phyloP scores from a whole-genome alignment of 2,888 invertebrate species.

The Gymnocheta viridis region DNA sequence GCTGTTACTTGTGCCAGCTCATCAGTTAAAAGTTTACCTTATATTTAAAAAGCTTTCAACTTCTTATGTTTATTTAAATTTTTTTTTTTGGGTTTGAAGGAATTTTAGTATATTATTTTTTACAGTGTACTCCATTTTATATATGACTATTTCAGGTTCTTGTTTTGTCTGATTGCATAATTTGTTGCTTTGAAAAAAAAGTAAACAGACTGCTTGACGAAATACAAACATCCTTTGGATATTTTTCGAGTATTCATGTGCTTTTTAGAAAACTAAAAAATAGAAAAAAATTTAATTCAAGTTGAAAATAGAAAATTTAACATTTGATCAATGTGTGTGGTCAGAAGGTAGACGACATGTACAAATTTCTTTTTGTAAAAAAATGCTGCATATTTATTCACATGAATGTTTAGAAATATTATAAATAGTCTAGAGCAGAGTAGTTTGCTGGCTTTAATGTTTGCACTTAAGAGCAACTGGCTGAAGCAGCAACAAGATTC shows the following conservation, averaged over 20 bases:
- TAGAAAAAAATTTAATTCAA: not conserved
- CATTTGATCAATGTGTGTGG: slow-evolving; percentile 39
- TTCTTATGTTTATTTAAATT: no score
- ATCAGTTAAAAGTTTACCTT: no score
- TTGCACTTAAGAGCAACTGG: not conserved
- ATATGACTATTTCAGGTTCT: slow-evolving; percentile 6
- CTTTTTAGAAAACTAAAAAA: slow-evolving; percentile 16
- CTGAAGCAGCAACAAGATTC: not conserved
- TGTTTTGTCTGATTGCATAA: slow-evolving; percentile 8
- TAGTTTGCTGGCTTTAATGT: not conserved
- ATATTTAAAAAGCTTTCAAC: no score
- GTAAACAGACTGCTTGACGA: slow-evolving; percentile 61
- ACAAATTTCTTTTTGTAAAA: slow-evolving; percentile 6
- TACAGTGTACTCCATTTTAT: slow-evolving; percentile 29
- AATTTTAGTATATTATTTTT: not conserved
- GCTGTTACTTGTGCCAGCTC: no score
- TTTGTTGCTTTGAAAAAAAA: slow-evolving; percentile 22
- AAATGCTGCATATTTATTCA: not conserved
- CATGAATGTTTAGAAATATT: not conserved
- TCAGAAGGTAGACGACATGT: slow-evolving; percentile 19
- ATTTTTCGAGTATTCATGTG: slow-evolving; percentile 28
- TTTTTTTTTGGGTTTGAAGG: not conserved
- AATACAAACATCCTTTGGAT: slow-evolving; percentile 61
- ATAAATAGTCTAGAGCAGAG: not conserved
- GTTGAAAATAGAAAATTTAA: slow-evolving; percentile 20